Base-by-base conservation (phyloP, 1,140 invertebrate species). In the Rhizoglyphus robini region DNA sequence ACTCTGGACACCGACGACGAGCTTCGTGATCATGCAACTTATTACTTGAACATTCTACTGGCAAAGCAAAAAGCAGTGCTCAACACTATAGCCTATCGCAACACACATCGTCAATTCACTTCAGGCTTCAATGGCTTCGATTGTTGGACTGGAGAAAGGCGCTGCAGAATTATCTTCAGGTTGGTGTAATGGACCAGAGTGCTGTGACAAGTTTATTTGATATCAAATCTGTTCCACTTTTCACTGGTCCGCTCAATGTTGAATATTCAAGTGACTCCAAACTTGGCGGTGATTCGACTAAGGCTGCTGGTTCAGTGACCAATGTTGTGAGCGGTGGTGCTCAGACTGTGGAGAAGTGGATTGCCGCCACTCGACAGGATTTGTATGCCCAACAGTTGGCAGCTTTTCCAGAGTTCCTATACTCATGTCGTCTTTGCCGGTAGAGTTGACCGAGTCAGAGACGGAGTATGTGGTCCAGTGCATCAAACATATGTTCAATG, bases 1-100 rank as follows among this genome's bases (percentile, higher is more conserved):
- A 87, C 95, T 74, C 81, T 98, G 76, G 96, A 99, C 75, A 86
- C 87, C 0, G 96, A 99, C 75, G 96, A 99, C 77, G 96, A 99
- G 80, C 96, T 99, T 0, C 80, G 96, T 30, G 96, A 99, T 79
- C 80, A 96, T 58, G 95, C 96, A 20, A 95, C 94, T 0, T 96
- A 96, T 73, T 99, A 96, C 77, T 85, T 88, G 64, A 83, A 84
- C 32, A 85, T 99, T 69, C 78, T 99, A 2, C 82, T 86, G 67
- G 76, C 82, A 66, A 79, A 81, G 57, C 82, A 84, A 70, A 78
- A 80, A 27, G 71, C 74, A 13, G 75, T 94, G 2, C 86, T 88
- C 68, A 86, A 87, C 69, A 84, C n/a, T n/a, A n/a, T n/a, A n/a
- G n/a, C n/a, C n/a, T n/a, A n/a, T n/a, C n/a, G n/a, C n/a, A n/a